Conservation (phyloP, 2,797 vertebrate genomes). For the Loris lydekkerianus region DNA sequence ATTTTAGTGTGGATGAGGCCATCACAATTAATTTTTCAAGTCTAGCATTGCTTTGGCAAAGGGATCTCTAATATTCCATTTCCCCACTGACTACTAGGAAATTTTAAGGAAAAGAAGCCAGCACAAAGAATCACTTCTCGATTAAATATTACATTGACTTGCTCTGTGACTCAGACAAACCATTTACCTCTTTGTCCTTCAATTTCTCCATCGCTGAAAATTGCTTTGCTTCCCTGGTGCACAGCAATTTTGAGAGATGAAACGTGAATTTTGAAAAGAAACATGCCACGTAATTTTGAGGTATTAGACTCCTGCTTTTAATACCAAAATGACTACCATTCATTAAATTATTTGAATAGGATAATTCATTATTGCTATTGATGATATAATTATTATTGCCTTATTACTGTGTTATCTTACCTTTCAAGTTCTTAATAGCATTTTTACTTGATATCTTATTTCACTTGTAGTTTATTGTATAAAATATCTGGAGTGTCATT, state of each 20-base stretch:
- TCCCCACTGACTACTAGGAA: slow-evolving; percentile 62
- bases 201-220: slow-evolving; percentile 81
- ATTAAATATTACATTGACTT: slow-evolving; percentile 72
- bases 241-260: slow-evolving; percentile 83
- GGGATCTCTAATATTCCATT: slow-evolving; percentile 60
- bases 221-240: slow-evolving; percentile 81
- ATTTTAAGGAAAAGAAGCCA: slow-evolving; percentile 68
- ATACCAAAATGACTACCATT: slow-evolving; percentile 80
- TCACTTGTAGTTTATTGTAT: slow-evolving; percentile 76
- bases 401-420: slow-evolving; percentile 77
- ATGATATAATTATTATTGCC: slow-evolving; percentile 81
- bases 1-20: slow-evolving; percentile 79
- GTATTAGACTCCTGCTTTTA: slow-evolving; percentile 80
- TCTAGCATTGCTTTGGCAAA: slow-evolving; percentile 61
- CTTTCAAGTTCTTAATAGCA: slow-evolving; percentile 80
- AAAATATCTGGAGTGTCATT: slow-evolving; percentile 78
- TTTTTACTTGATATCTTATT: slow-evolving; percentile 82
- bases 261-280: slow-evolving; percentile 83
- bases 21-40: slow-evolving; percentile 82
- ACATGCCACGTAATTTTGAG: slow-evolving; percentile 80
- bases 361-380: slow-evolving; percentile 82
- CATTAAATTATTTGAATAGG: slow-evolving; percentile 79
- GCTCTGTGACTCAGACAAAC: slow-evolving; percentile 79
- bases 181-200: slow-evolving; percentile 82
- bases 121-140: slow-evolving; percentile 63